Base-by-base conservation (phyloP, 2,113 vertebrate species). In the Nesogale talazaci region DNA sequence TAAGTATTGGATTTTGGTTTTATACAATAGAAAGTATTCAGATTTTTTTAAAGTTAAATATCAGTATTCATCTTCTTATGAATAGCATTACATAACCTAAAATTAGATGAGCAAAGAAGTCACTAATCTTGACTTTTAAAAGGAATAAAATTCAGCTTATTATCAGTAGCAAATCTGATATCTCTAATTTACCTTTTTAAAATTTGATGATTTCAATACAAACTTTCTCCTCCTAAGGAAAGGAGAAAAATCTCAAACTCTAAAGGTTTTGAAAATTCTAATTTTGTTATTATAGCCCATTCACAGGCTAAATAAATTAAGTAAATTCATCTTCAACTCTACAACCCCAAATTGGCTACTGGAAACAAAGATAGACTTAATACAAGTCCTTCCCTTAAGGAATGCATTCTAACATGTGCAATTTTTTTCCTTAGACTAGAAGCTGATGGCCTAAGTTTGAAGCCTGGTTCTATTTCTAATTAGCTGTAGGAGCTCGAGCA, bases 21-120 rank as follows among this genome's bases (percentile, higher is more conserved):
- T 46, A 46, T 6, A 10, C 42, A 46, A 46, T 46, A 46, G 10
- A 46, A 10, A 46, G 10, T 46, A 46, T 46, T 46, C 42, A 46
- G 42, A 46, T 6, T 46, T 46, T 46, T 46, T 46, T 46, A 46
- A 46, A 46, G 42, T 46, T 46, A 46, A 46, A 46, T 6, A 46
- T 46, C 42, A 46, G 42, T 46, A 46, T 46, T n/a, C n/a, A n/a
- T n/a, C n/a, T n/a, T 46, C 42, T 46, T 20, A 59, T 63, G 3
- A 63, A 81, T 87, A 81, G 36, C 38, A 67, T 56, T 90, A 16
- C 27, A 84, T 83, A 74, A 75, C 89, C 42, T 87, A 87, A 94
- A 90, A 77, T 46, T 89, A 87, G 5, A 46, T 65, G 46, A 83
- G 36, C 17, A 57, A 89, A 78, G 27, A 57, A 8, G 5, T 72